These are phyloP conservation scores for Flabesymbios commensalis DNA, from an alignment of 2,888 invertebrate species.

Conservation along the genomic window DNA sequence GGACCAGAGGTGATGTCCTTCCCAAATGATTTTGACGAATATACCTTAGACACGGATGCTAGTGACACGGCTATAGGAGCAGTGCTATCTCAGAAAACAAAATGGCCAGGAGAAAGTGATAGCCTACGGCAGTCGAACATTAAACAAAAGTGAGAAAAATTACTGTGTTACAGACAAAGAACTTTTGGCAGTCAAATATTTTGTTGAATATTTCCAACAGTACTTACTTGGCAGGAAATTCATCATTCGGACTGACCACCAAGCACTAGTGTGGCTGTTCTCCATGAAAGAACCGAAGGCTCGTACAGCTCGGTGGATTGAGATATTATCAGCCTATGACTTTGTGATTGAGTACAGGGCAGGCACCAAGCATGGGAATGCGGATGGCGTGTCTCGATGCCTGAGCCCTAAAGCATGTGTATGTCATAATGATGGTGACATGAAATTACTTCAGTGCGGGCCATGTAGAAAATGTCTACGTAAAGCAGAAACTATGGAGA, in stretches of 20 bases:
- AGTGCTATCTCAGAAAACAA: constrained; percentile 21
- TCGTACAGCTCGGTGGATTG: not conserved
- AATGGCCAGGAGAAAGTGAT: constrained; percentile 11
- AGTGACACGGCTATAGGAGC: constrained; percentile 11
- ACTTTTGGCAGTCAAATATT: constrained; percentile 9
- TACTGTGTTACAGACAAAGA: constrained; percentile 15
- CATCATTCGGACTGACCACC: constrained; percentile 10
- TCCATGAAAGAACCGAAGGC: constrained; percentile 3
- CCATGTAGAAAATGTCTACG: not conserved
- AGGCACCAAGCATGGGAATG: constrained; percentile 1
- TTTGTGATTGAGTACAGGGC: not conserved
- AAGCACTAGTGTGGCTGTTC: constrained; percentile 3
- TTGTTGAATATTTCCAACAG: constrained; percentile 14
- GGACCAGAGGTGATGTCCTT: constrained; percentile 20
- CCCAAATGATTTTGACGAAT: not conserved
- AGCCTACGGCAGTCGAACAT: constrained; percentile 10
- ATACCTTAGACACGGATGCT: constrained; percentile 24
- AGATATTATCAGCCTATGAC: not conserved
- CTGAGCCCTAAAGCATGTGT: not conserved
- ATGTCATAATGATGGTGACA: not conserved
- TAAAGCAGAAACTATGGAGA: not conserved
- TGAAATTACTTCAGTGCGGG: not conserved
- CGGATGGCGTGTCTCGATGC: constrained; percentile 5
- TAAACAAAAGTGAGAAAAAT: constrained; percentile 1
- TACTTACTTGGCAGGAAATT: constrained; percentile 12